Evolutionary conservation across 1,140 invertebrate genomes (phyloP).

Genomic region (Anthonomus grandis): DNA sequence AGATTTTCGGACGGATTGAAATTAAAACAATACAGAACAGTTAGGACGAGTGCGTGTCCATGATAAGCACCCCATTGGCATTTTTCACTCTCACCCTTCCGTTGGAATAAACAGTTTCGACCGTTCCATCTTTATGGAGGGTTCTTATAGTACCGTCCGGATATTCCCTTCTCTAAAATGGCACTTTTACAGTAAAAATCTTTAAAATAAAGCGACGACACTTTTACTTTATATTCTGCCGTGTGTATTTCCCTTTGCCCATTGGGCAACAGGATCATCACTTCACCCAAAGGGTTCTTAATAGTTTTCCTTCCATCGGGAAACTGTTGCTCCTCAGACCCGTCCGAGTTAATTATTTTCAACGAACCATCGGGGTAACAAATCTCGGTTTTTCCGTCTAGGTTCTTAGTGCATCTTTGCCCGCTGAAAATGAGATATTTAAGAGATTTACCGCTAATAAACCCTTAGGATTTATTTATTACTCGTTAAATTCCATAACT

Average conservation of each 20-base stretch:
- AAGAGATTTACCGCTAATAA: not conserved
- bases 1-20: too few relatives aligned
- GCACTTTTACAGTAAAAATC: not conserved
- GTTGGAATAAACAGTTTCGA: slow-evolving; percentile 85
- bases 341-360: slow-evolving; percentile 63
- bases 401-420: slow-evolving; percentile 76
- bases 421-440: slow-evolving; percentile 57
- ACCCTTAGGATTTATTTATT: slow-evolving; percentile 40
- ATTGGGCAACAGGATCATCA: slow-evolving; percentile 72
- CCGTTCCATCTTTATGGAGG: slow-evolving; percentile 80
- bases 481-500: slow-evolving; percentile 84
- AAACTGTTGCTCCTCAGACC: slow-evolving; percentile 69
- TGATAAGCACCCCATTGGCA: slow-evolving; percentile 60
- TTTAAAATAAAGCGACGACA: not conserved
- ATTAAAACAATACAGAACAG: too few relatives aligned
- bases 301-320: slow-evolving; percentile 68
- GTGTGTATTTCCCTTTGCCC: slow-evolving; percentile 88
- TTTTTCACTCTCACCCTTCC: slow-evolving; percentile 85
- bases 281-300: slow-evolving; percentile 61
- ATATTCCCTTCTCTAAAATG: slow-evolving; percentile 76
- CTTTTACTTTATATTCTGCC: slow-evolving; percentile 76
- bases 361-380: slow-evolving; percentile 73
- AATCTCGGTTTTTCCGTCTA: slow-evolving; percentile 80
- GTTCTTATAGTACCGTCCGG: slow-evolving; percentile 90
- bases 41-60: slow-evolving; percentile 30